Conservation (phyloP, 37 sponge, comb jelly and placozoan species). For the Aplysina aerophoba region DNA sequence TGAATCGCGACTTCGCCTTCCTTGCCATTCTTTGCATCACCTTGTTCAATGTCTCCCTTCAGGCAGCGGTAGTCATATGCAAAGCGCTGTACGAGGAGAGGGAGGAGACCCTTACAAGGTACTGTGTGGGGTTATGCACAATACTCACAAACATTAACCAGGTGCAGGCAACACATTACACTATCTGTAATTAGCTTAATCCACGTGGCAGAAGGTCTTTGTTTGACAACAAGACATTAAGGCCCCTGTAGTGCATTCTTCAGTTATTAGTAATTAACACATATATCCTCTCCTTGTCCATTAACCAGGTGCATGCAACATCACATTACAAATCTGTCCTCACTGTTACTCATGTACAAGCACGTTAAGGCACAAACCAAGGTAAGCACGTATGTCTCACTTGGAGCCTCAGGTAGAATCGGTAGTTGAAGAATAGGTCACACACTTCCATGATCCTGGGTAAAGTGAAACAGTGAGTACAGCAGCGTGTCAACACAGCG, state of each 20-base stretch:
- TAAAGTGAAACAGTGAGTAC: not conserved
- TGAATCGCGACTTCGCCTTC: slow-evolving; percentile 4
- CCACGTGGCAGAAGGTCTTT: no score
- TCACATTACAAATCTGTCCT: no score
- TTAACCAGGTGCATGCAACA: no score
- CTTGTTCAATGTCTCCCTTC: slow-evolving; percentile 23
- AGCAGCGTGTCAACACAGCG: not conserved
- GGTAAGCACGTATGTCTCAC: slow-evolving; percentile 9
- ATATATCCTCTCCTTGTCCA: no score
- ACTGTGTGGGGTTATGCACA: not conserved
- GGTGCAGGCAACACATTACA: not conserved
- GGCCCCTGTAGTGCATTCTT: no score
- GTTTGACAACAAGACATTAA: no score
- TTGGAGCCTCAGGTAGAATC: slow-evolving; percentile 65
- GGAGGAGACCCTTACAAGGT: not conserved
- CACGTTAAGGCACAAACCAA: not conserved
- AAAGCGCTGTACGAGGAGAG: slow-evolving; percentile 27
- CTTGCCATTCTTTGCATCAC: not conserved
- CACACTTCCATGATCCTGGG: slow-evolving; percentile 61
- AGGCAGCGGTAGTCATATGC: slow-evolving; percentile 50
- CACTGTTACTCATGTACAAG: no score
- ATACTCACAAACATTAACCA: not conserved
- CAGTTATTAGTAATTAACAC: no score
- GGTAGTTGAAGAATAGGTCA: slow-evolving; percentile 72
- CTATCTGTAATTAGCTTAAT: no score